Evolutionary conservation across 2,113 vertebrate species (phyloP).

Genomic region (Dasyprocta punctata): DNA sequence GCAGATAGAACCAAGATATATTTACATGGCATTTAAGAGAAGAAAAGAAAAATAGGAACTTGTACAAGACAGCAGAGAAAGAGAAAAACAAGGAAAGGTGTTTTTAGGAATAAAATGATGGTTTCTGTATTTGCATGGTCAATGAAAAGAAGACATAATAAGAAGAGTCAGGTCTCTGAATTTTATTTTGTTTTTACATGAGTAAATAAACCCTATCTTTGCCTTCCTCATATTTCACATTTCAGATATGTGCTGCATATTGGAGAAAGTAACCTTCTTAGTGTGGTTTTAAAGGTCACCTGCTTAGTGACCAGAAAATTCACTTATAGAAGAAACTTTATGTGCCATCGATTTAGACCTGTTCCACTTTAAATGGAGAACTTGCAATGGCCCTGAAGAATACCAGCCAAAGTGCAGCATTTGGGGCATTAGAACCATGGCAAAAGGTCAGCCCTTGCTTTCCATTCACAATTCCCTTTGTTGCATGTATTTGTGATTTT

Average conservation of each 20-base stretch:
- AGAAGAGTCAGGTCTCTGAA: neutral
- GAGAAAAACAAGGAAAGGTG: neutral
- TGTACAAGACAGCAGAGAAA: neutral
- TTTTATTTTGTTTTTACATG: neutral
- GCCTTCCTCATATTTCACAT: neutral
- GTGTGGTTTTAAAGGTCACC: neutral
- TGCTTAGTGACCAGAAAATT: slow-evolving; percentile 59
- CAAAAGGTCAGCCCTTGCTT: neutral
- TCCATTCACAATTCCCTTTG: neutral
- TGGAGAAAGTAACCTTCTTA: slow-evolving; percentile 52
- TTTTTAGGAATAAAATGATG: neutral
- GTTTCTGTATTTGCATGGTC: neutral
- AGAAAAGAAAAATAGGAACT: neutral
- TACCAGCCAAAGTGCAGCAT: neutral
- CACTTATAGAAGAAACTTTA: neutral
- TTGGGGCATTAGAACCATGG: neutral
- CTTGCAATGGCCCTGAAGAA: neutral
- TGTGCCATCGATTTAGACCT: slow-evolving; percentile 33
- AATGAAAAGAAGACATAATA: neutral
- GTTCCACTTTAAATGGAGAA: neutral
- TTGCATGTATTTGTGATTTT: neutral
- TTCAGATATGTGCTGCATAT: neutral
- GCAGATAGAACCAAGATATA: neutral
- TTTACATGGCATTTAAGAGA: neutral
- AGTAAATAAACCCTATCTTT: neutral